Percentiles rank a stretch among this genome's conserved stretches.
phyloP scores from a whole-genome alignment of 2,888 invertebrate species.

The Cosmia trapezina region DNA sequence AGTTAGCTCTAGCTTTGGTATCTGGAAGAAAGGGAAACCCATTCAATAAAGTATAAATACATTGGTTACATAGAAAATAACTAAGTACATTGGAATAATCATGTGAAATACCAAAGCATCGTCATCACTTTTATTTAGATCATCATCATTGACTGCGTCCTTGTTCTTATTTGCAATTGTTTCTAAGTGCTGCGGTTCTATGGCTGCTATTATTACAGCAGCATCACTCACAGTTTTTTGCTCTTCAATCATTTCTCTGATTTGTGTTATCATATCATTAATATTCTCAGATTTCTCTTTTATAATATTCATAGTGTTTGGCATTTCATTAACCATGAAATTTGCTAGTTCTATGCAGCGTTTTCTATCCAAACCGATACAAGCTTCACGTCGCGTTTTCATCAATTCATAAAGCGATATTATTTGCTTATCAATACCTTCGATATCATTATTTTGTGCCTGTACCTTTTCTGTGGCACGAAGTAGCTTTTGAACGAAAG shows the following conservation, averaged over 20 bases:
- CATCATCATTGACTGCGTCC: slow-evolving; percentile 13
- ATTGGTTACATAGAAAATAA: background rate
- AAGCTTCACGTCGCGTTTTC: slow-evolving; percentile 66
- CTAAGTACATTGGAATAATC: background rate
- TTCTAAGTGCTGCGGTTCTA: slow-evolving; percentile 25
- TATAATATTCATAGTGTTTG: slow-evolving; percentile 70
- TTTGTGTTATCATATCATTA: slow-evolving; percentile 64
- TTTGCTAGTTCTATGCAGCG: slow-evolving; percentile 77
- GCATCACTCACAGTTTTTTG: slow-evolving; percentile 27
- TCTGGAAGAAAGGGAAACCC: slow-evolving; percentile 69
- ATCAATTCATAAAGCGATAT: slow-evolving; percentile 68
- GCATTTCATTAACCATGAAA: slow-evolving; percentile 74
- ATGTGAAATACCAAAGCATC: slow-evolving; percentile 53
- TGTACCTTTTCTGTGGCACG: slow-evolving; percentile 68
- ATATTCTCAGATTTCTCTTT: slow-evolving; percentile 69
- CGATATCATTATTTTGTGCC: slow-evolving; percentile 68
- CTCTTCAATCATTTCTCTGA: slow-evolving; percentile 56
- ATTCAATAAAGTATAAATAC: background rate
- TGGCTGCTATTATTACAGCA: slow-evolving; percentile 14
- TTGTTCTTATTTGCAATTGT: slow-evolving; percentile 24
- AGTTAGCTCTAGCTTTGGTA: slow-evolving; percentile 78
- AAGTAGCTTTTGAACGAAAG: slow-evolving; percentile 77
- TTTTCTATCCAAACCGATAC: slow-evolving; percentile 70
- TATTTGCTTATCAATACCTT: slow-evolving; percentile 68
- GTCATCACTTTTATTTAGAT: slow-evolving; percentile 49